Conservation (phyloP, 1,140 invertebrate genomes). For the Drosophila ambigua region DNA sequence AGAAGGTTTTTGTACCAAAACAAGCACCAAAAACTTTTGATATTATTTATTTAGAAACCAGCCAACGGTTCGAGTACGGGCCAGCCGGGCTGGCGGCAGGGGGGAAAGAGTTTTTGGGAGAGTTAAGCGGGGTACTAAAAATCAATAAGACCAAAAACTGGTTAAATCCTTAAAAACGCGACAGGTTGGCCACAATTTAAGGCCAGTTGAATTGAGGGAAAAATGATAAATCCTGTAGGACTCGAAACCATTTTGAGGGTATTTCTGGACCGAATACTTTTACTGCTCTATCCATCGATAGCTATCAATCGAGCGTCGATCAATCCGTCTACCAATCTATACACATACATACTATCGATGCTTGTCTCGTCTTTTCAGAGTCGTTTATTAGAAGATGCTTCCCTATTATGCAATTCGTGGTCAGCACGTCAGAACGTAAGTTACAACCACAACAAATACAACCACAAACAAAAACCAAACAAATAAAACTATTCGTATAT, state of each 20-base stretch:
- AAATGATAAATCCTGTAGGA: too few relatives aligned
- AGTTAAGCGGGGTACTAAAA: conserved; percentile 9
- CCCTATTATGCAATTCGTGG: conserved; percentile 95
- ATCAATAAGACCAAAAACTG: conserved; percentile 39
- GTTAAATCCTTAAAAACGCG: conserved; percentile 22
- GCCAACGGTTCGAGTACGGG: neutral
- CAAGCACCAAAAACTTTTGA: conserved; percentile 47
- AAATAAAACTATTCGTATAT: neutral
- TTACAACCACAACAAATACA: conserved; percentile 67
- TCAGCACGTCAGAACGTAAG: conserved; percentile 94
- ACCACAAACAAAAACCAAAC: conserved; percentile 5
- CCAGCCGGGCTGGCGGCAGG: neutral
- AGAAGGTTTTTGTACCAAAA: conserved; percentile 13
- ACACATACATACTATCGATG: conserved; percentile 73
- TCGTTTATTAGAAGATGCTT: conserved; percentile 93
- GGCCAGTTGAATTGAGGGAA: neutral
- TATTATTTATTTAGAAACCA: conserved; percentile 73
- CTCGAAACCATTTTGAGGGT: too few relatives aligned
- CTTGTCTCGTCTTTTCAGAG: conserved; percentile 87
- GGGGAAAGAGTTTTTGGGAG: neutral
- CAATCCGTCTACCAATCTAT: conserved; percentile 11
- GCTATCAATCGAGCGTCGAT: too few relatives aligned
- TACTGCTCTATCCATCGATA: conserved; percentile 3
- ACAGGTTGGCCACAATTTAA: conserved; percentile 17
- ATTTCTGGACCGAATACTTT: neutral